Evolutionary conservation across 2,888 invertebrate species (phyloP).

Genomic region (Eubasilissa splendida): DNA sequence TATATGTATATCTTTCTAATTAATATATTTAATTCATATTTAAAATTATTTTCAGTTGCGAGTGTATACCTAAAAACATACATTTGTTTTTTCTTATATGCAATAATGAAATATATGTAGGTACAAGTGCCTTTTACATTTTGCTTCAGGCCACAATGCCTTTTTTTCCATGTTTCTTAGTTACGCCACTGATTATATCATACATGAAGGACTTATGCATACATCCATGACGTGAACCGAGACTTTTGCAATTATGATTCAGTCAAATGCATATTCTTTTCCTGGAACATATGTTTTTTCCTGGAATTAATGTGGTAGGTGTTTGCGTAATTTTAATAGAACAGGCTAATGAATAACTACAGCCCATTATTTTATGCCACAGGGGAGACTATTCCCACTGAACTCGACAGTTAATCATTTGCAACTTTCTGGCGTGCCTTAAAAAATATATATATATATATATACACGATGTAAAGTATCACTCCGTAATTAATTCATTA

Average conservation of each 20-base stretch:
- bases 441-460: neutral
- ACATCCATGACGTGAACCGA: no score
- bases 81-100: no score
- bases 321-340: constrained; percentile 22
- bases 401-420: constrained; percentile 35
- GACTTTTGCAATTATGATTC: neutral
- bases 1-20: no score
- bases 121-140: no score
- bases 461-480: neutral
- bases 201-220: no score
- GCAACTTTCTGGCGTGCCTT: constrained; percentile 22
- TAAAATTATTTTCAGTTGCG: no score
- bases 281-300: constrained; percentile 4
- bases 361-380: constrained; percentile 44
- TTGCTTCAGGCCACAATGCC: no score
- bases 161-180: no score
- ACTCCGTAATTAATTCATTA: constrained; percentile 8
- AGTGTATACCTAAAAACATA: no score
- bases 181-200: no score
- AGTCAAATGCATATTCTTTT: neutral
- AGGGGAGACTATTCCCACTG: constrained; percentile 41
- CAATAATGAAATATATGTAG: no score
- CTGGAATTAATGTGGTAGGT: constrained; percentile 7
- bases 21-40: no score
- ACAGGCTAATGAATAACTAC: constrained; percentile 46